Percentiles rank a stretch among this genome's conserved stretches.
These are phyloP conservation scores for Saccostrea cuccullata DNA, from an alignment of 1,140 invertebrate species.

Conservation along the genomic window DNA sequence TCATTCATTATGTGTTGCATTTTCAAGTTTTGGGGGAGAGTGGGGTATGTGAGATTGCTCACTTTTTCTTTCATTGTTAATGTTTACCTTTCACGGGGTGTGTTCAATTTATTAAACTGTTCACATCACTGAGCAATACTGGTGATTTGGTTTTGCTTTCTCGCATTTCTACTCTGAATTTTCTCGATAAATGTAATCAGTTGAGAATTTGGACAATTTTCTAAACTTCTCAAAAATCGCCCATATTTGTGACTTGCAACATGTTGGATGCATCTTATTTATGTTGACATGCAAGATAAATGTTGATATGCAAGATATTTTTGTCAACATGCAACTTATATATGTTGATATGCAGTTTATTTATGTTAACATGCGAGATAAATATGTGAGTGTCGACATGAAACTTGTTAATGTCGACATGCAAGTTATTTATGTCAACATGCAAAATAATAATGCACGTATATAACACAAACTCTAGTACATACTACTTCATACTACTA, in stretches of 20 bases:
- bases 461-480: background rate
- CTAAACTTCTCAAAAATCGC: constrained; percentile 15
- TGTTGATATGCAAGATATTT: too few relatives aligned
- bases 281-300: background rate
- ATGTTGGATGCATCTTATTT: constrained; percentile 16
- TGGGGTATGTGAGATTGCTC: constrained; percentile 8
- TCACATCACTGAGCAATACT: constrained; percentile 15
- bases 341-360: too few relatives aligned
- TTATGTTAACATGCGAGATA: too few relatives aligned
- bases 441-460: too few relatives aligned
- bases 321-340: too few relatives aligned
- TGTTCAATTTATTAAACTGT: constrained; percentile 17
- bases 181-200: constrained; percentile 16
- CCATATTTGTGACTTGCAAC: constrained; percentile 15
- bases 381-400: constrained; percentile 3
- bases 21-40: constrained; percentile 15
- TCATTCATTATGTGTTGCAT: constrained; percentile 10
- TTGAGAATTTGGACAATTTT: constrained; percentile 16
- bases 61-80: constrained; percentile 17
- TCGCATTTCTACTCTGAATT: background rate
- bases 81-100: constrained; percentile 7
- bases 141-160: background rate
- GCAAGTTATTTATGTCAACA: too few relatives aligned
- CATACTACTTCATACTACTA: constrained; percentile 16
- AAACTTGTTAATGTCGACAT: background rate